These are phyloP conservation scores for Caranx ignobilis DNA, from an alignment of 2,113 vertebrate genomes.

Conservation along the genomic window DNA sequence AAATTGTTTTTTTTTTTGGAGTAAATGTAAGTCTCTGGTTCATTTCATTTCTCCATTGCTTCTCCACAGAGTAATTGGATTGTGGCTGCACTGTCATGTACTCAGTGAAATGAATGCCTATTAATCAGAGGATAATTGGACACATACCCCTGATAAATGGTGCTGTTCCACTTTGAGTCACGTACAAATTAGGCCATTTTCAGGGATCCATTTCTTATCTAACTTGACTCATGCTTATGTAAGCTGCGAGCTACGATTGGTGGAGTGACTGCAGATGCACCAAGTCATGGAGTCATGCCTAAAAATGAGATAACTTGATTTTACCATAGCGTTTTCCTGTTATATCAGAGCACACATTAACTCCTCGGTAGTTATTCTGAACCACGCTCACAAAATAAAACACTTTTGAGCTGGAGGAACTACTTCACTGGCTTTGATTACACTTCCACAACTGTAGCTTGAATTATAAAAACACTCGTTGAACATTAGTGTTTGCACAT, in stretches of 20 bases:
- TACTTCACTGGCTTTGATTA: neutral
- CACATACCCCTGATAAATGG: slow-evolving; percentile 80
- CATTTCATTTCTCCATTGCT: slow-evolving; percentile 67
- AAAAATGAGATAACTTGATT: slow-evolving; percentile 39
- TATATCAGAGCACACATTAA: neutral
- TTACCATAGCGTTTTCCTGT: neutral
- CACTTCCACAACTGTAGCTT: neutral
- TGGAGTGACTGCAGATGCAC: slow-evolving; percentile 16
- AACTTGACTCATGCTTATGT: slow-evolving; percentile 65
- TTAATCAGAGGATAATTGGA: slow-evolving; percentile 84
- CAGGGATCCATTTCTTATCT: slow-evolving; percentile 79
- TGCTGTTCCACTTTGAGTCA: slow-evolving; percentile 77
- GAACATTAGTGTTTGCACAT: neutral
- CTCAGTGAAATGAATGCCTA: slow-evolving; percentile 74
- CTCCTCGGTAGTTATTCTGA: neutral
- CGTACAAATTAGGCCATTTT: slow-evolving; percentile 78
- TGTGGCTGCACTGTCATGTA: slow-evolving; percentile 69
- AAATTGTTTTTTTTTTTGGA: slow-evolving; percentile 40
- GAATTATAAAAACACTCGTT: no score
- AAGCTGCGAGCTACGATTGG: slow-evolving; percentile 55
- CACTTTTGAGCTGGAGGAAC: neutral
- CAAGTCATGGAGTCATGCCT: slow-evolving; percentile 20
- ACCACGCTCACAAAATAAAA: neutral
- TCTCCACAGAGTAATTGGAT: slow-evolving; percentile 79
- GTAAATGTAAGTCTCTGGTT: slow-evolving; percentile 66